phyloP scores from a whole-genome alignment of 2,113 vertebrate genomes.

The Boleophthalmus pectinirostris region DNA sequence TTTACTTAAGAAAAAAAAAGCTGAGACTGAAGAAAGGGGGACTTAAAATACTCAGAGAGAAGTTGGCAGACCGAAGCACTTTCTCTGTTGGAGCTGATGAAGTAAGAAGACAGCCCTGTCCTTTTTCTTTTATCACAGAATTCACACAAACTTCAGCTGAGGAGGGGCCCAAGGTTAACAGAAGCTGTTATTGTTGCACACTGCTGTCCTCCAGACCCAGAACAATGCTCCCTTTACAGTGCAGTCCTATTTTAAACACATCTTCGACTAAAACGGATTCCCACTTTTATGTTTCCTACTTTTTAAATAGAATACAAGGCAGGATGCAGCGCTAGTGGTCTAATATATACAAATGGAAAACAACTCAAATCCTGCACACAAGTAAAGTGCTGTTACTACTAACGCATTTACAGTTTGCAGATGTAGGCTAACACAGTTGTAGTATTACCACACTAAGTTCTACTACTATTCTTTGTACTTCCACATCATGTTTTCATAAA shows the following conservation, averaged over 20 bases:
- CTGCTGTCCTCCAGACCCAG: not conserved
- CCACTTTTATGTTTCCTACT: not conserved
- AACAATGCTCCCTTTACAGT: not conserved
- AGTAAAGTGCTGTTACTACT: not conserved
- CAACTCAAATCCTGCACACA: not conserved
- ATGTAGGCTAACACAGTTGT: too few relatives aligned
- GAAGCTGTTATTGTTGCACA: not conserved
- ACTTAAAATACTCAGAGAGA: conserved; percentile 25
- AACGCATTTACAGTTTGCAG: not conserved
- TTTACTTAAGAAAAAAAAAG: conserved; percentile 21
- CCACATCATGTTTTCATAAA: not conserved
- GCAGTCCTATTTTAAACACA: not conserved
- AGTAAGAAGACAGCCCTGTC: conserved; percentile 32
- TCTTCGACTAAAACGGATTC: not conserved
- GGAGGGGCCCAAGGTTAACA: conserved; percentile 13
- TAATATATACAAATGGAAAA: not conserved
- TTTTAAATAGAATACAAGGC: not conserved
- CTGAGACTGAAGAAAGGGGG: conserved; percentile 30
- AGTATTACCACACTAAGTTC: too few relatives aligned
- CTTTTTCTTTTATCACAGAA: conserved; percentile 41
- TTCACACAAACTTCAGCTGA: conserved; percentile 8
- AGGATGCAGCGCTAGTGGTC: not conserved
- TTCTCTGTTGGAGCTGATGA: conserved; percentile 27
- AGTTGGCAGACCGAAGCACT: conserved; percentile 23
- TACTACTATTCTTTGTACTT: not conserved